Evolutionary conservation across 2,797 vertebrate species (phyloP).

Genomic region (Serranus cabrilla): DNA sequence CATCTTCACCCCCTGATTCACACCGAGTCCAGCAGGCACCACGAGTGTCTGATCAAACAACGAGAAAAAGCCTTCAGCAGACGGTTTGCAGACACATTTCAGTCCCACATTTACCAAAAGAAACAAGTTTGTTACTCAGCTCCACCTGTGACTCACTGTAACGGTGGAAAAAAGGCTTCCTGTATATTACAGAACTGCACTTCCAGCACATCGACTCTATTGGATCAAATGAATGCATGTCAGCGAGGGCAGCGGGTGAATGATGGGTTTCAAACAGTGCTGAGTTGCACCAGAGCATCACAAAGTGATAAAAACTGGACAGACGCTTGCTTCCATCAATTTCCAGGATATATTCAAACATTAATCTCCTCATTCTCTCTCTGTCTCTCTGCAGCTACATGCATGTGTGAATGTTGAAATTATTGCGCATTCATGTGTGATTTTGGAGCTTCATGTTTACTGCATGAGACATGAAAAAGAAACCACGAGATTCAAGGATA

Average conservation of each 20-base stretch:
- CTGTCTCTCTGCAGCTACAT: background rate
- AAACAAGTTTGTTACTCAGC: no score
- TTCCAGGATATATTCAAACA: conserved; percentile 25
- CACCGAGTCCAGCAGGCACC: no score
- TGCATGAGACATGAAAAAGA: conserved; percentile 6
- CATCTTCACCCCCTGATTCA: no score
- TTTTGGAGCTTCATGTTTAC: conserved; percentile 6
- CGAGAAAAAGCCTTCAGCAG: no score
- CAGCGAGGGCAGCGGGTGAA: conserved; percentile 31
- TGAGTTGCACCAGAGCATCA: conserved; percentile 13
- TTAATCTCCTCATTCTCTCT: background rate
- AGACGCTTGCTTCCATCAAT: conserved; percentile 13
- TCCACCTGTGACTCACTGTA: no score
- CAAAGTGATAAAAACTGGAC: conserved; percentile 25
- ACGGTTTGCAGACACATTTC: no score
- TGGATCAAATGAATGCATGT: conserved; percentile 21
- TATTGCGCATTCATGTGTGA: background rate
- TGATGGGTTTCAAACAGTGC: conserved; percentile 38
- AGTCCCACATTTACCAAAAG: no score
- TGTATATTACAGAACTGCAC: no score
- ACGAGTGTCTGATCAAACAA: no score
- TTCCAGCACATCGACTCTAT: background rate
- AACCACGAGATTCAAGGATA: background rate
- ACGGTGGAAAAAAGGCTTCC: no score
- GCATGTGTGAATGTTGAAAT: conserved; percentile 2